Evolutionary conservation across 2,888 invertebrate species (phyloP).

Genomic region (Eumerus sabulonum): DNA sequence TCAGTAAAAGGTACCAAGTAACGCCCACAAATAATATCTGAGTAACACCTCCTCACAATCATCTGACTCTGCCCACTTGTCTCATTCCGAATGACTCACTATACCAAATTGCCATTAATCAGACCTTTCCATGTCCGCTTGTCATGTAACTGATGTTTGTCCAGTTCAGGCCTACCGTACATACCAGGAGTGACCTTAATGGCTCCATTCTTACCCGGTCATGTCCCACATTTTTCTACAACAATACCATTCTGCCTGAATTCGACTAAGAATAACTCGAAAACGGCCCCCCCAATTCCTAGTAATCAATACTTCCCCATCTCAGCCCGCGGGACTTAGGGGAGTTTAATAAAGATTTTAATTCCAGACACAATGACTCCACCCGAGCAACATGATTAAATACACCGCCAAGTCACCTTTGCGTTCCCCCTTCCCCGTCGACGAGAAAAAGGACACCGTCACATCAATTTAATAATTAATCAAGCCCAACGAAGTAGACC

Average conservation of each 20-base stretch:
- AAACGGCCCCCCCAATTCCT: conserved; percentile 8
- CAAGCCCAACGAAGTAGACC: conserved; percentile 41
- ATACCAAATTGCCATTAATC: too few species aligned
- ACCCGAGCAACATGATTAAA: conserved; percentile 54
- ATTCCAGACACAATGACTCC: neutral
- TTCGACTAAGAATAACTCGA: neutral
- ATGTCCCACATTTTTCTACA: neutral
- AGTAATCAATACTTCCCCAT: conserved; percentile 37
- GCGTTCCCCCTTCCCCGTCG: conserved; percentile 38
- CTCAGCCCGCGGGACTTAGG: conserved; percentile 8
- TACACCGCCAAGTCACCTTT: conserved; percentile 57
- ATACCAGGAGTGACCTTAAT: neutral
- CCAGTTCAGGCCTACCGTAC: conserved; percentile 15
- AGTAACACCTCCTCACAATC: too few species aligned
- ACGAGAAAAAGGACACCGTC: conserved; percentile 43
- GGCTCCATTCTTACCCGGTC: neutral
- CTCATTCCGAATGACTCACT: too few species aligned
- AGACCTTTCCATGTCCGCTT: too few species aligned
- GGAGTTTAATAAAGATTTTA: conserved; percentile 51
- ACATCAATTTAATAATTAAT: conserved; percentile 68
- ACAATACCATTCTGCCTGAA: conserved; percentile 1
- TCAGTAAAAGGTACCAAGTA: too few species aligned
- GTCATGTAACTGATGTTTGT: neutral
- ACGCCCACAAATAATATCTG: too few species aligned
- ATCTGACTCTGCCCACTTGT: too few species aligned